phyloP scores from a whole-genome alignment of 1,140 invertebrate species.

The Solenopsis fugax region DNA sequence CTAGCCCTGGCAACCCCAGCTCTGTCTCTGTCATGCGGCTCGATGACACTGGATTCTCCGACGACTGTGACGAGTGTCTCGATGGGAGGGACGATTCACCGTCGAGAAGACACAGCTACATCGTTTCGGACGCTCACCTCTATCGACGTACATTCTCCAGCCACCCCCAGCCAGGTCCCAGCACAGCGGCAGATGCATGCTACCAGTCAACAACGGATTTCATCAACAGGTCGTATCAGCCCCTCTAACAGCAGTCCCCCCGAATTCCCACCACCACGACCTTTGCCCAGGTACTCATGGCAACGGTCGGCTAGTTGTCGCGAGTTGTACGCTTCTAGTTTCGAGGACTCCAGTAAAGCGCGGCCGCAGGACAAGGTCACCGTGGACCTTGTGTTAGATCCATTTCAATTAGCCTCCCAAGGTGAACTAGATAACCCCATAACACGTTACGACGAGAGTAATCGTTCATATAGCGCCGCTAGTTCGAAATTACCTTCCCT shows the following conservation, averaged over 20 bases:
- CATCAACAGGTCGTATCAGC: constrained; percentile 87
- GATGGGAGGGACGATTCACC: constrained; percentile 86
- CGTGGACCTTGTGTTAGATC: constrained; percentile 66
- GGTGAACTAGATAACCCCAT: constrained; percentile 90
- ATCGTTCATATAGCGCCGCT: constrained; percentile 88
- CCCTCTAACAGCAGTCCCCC: constrained; percentile 87
- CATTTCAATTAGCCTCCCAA: constrained; percentile 84
- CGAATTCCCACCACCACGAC: constrained; percentile 84
- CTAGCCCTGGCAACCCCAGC: constrained; percentile 86
- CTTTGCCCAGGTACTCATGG: constrained; percentile 88
- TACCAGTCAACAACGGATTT: constrained; percentile 85
- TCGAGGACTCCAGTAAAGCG: constrained; percentile 90
- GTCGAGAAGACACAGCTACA: constrained; percentile 87
- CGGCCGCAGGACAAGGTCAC: constrained; percentile 82
- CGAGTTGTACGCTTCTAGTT: constrained; percentile 91
- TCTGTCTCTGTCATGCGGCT: constrained; percentile 89
- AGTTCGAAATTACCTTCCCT: constrained; percentile 88
- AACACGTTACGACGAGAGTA: constrained; percentile 92
- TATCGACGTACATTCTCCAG: constrained; percentile 87
- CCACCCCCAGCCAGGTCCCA: constrained; percentile 85
- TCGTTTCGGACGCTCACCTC: constrained; percentile 87
- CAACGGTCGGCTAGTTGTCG: constrained; percentile 93
- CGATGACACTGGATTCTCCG: constrained; percentile 88
- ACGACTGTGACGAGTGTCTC: constrained; percentile 87
- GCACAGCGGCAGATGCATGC: constrained; percentile 81